A percentile compares a stretch with the other conserved stretches of the same genome.
phyloP scores from a whole-genome alignment of 2,113 vertebrate genomes.

The Cyanistes caeruleus region DNA sequence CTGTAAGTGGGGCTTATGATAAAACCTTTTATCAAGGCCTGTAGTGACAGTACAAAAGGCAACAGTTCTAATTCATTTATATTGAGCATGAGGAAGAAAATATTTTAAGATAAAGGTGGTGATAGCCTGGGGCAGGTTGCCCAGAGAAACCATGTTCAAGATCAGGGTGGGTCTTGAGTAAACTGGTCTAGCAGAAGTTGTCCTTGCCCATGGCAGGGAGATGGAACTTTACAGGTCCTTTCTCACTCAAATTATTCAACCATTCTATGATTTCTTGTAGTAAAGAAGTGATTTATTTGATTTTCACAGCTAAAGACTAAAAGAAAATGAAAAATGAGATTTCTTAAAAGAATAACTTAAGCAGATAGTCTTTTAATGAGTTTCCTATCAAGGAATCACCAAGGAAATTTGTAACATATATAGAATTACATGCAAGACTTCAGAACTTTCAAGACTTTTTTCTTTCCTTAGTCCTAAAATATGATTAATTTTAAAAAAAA shows the following conservation, averaged over 20 bases:
- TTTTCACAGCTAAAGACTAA: not conserved
- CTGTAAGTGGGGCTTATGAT: fast-evolving
- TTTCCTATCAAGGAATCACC: not conserved
- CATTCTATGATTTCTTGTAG: not conserved
- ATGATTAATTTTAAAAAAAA: not conserved
- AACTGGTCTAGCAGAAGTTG: not conserved
- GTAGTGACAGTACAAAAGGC: not conserved
- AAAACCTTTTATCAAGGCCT: not conserved
- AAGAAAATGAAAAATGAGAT: not conserved
- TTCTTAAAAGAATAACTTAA: not conserved
- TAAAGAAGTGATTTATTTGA: not conserved
- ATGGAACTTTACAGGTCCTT: not conserved
- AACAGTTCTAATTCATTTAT: not conserved
- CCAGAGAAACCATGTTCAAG: not conserved
- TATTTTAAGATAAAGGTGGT: not conserved
- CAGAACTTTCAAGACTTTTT: not conserved
- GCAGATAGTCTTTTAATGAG: not conserved
- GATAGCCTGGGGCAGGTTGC: fast-evolving
- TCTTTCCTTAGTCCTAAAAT: not conserved
- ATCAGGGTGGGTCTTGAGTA: not conserved
- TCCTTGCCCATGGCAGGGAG: not conserved
- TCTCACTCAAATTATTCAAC: not conserved
- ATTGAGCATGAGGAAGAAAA: not conserved
- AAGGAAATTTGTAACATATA: not conserved
- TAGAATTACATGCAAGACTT: not conserved